Evolutionary conservation across 2,113 vertebrate genomes (phyloP).

Genomic region (Coryphaenoides rupestris): DNA sequence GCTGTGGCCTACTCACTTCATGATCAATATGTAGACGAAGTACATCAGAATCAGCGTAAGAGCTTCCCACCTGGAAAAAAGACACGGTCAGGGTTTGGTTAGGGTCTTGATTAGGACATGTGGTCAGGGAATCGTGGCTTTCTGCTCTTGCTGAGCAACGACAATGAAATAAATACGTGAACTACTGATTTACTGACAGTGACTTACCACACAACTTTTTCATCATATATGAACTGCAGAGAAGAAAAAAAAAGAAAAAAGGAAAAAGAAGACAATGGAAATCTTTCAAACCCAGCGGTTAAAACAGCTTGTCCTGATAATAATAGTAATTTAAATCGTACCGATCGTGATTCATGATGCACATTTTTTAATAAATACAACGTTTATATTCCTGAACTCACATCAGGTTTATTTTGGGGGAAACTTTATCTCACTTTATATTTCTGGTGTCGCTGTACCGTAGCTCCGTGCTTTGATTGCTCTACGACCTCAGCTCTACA

Average conservation of each 20-base stretch:
- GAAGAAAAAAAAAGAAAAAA: slow-evolving; percentile 39
- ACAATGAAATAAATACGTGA: not conserved
- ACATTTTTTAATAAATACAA: too few species aligned
- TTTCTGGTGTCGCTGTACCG: too few species aligned
- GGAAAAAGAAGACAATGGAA: not conserved
- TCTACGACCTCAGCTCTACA: too few species aligned
- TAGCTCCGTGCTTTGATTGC: too few species aligned
- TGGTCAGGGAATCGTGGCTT: not conserved
- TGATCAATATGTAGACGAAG: slow-evolving; percentile 91
- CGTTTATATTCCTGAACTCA: too few species aligned
- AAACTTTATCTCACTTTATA: too few species aligned
- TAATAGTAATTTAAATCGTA: too few species aligned
- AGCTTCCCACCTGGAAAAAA: slow-evolving; percentile 90
- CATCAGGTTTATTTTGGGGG: too few species aligned
- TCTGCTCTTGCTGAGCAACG: too few species aligned
- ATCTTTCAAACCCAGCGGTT: not conserved
- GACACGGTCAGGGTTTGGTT: not conserved
- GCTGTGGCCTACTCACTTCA: slow-evolving; percentile 85
- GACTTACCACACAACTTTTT: slow-evolving; percentile 94
- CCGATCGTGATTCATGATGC: too few species aligned
- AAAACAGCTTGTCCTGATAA: too few species aligned
- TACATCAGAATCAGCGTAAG: slow-evolving; percentile 91
- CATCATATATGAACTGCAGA: slow-evolving; percentile 94
- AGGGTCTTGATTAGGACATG: not conserved
- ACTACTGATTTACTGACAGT: not conserved